Percentiles rank a stretch among this genome's conserved stretches.
Conservation (phyloP, 2,113 vertebrate genomes). For the Oryzias javanicus region DNA sequence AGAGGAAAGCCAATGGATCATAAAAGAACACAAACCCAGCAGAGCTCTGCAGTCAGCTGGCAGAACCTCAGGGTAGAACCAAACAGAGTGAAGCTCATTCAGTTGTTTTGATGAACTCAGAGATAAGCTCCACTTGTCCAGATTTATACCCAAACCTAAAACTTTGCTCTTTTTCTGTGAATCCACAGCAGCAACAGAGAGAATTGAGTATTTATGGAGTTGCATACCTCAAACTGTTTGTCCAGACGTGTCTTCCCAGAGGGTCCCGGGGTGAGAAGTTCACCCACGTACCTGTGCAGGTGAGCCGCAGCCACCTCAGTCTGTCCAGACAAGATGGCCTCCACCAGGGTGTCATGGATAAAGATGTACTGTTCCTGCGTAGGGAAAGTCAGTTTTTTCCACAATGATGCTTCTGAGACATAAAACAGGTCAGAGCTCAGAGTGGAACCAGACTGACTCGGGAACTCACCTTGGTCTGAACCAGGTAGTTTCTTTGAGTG, state of each 20-base stretch:
- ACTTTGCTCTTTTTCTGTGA: too few species aligned
- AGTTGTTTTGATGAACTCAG: too few species aligned
- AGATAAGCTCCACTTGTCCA: too few species aligned
- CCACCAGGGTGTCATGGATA: constrained; percentile 90
- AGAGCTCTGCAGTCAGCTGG: too few species aligned
- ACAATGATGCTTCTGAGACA: background rate
- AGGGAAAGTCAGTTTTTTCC: background rate
- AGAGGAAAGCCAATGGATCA: too few species aligned
- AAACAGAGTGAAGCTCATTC: too few species aligned
- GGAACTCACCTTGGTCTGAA: constrained; percentile 91
- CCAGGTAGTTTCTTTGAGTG: constrained; percentile 93
- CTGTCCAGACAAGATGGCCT: constrained; percentile 88
- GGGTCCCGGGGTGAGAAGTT: constrained; percentile 85
- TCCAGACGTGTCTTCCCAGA: constrained; percentile 86
- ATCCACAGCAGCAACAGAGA: too few species aligned
- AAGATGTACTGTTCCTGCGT: constrained; percentile 93
- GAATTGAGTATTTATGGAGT: background rate
- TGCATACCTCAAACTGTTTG: constrained; percentile 90
- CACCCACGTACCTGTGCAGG: constrained; percentile 88
- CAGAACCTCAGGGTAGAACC: too few species aligned
- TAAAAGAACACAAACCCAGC: too few species aligned
- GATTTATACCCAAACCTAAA: too few species aligned
- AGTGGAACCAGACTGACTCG: too few species aligned
- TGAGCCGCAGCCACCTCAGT: constrained; percentile 85
- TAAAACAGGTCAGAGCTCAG: too few species aligned